Conservation (phyloP, 2,888 invertebrate species). For the Bugula neritina region DNA sequence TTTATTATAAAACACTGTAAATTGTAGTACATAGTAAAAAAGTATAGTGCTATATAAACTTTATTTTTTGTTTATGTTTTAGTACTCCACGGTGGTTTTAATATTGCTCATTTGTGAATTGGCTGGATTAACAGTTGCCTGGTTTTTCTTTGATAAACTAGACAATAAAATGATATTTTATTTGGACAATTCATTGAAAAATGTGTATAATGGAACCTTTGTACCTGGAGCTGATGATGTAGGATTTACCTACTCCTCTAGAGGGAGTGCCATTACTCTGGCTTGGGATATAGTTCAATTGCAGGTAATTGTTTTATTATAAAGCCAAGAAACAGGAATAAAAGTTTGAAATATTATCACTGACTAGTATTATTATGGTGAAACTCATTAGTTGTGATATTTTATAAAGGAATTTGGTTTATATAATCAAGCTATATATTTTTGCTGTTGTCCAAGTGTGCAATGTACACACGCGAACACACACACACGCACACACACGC, state of each 20-base stretch:
- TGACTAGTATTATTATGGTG: no score
- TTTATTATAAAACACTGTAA: no score
- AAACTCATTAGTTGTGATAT: no score
- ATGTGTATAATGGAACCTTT: slow-evolving; percentile 5
- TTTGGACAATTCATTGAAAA: neutral
- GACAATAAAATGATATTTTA: neutral
- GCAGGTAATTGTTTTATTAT: neutral
- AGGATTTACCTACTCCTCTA: neutral
- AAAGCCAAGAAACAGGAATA: no score
- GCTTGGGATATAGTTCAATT: slow-evolving; percentile 22
- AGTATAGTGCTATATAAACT: no score
- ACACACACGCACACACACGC: no score
- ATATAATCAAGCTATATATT: no score
- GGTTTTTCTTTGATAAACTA: slow-evolving; percentile 17
- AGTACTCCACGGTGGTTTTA: slow-evolving; percentile 19
- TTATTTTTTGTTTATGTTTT: neutral
- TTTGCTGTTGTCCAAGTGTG: no score
- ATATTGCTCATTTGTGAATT: neutral
- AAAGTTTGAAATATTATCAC: no score
- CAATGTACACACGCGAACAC: no score
- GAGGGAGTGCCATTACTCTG: slow-evolving; percentile 7
- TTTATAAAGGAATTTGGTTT: no score
- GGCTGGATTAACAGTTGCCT: neutral
- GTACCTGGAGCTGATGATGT: neutral
- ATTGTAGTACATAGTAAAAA: no score